Evolutionary conservation across 2,113 vertebrate genomes (phyloP).

Genomic region (Zapus hudsonius): DNA sequence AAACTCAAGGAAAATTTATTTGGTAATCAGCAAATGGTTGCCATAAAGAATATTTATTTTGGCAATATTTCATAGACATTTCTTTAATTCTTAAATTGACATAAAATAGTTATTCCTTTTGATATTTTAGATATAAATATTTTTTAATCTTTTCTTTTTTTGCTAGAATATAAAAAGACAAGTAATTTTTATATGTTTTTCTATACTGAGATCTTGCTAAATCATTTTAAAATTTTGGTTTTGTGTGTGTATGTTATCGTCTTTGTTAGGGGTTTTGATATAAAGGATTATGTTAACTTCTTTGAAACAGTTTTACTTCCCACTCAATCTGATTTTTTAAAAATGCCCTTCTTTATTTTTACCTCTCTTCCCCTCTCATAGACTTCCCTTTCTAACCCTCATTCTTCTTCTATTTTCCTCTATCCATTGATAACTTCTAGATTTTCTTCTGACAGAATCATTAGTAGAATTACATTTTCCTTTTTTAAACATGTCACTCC

Average conservation of each 20-base stretch:
- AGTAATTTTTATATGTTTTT: background rate
- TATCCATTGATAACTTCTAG: background rate
- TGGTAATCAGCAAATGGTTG: background rate
- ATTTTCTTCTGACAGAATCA: background rate
- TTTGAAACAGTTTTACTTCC: background rate
- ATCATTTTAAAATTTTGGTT: background rate
- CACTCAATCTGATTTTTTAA: background rate
- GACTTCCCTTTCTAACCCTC: background rate
- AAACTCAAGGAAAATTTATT: background rate
- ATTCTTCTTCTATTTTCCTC: background rate
- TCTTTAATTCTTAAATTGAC: background rate
- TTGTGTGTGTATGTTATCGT: background rate
- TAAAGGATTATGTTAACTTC: background rate
- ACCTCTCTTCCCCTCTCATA: fast-evolving
- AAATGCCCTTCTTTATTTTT: background rate
- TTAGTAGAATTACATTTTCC: background rate
- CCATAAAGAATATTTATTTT: background rate
- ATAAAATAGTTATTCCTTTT: background rate
- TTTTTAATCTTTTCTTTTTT: background rate
- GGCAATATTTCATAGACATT: background rate
- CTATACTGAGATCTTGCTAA: background rate
- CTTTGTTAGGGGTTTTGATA: background rate
- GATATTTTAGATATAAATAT: background rate
- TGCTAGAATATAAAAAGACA: background rate
- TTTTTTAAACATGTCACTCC: background rate